A percentile compares a stretch with the other conserved stretches of the same genome.
Evolutionary conservation across 2,797 vertebrate species (phyloP).

Genomic region (Lindbergichthys nudifrons): DNA sequence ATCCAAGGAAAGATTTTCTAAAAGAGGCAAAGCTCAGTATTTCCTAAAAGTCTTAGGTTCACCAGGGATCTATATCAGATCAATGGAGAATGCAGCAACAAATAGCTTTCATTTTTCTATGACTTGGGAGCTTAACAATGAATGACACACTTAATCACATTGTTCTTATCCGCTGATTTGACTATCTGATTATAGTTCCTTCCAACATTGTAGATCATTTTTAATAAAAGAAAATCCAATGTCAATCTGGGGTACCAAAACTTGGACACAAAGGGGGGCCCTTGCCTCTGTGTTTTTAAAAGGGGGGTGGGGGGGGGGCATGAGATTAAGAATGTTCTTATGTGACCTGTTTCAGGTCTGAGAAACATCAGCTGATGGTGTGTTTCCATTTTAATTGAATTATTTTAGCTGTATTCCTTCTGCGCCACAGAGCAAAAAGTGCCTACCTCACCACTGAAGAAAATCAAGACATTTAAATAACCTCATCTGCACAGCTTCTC

Average conservation of each 20-base stretch:
- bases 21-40: not conserved
- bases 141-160: not conserved
- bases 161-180: not conserved
- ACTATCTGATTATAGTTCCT: not conserved
- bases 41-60: not conserved
- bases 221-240: not conserved
- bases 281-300: not conserved
- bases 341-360: not conserved
- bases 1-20: not conserved
- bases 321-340: not conserved
- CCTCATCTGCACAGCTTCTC: not conserved
- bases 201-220: not conserved
- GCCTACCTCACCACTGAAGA: not conserved
- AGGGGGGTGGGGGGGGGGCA: not conserved
- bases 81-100: not conserved
- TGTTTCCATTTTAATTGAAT: slow-evolving; percentile 38
- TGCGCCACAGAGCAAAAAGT: slow-evolving; percentile 15
- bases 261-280: not conserved
- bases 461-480: not conserved
- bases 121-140: not conserved
- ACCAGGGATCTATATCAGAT: not conserved
- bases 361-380: not conserved
- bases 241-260: not conserved
- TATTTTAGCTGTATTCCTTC: slow-evolving; percentile 3
- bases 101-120: not conserved